These are phyloP conservation scores for Incurvaria masculella DNA, from an alignment of 2,888 invertebrate species.

Conservation along the genomic window DNA sequence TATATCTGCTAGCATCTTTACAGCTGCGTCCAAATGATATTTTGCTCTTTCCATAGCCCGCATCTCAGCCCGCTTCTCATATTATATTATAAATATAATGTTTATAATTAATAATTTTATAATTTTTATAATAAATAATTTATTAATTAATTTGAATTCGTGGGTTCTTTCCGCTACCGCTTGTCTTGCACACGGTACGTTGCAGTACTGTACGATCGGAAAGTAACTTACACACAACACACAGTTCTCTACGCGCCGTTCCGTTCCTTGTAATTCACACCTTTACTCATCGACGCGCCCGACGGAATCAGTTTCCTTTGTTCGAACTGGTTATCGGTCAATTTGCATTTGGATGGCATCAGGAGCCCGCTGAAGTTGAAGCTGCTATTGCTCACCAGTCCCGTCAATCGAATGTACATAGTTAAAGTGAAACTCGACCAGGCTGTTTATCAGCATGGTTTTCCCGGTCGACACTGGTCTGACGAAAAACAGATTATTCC, in stretches of 20 bases:
- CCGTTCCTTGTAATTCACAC: slow-evolving; percentile 13
- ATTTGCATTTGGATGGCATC: slow-evolving; percentile 21
- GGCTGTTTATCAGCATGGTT: not conserved
- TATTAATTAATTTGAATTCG: too few species aligned
- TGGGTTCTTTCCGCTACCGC: too few species aligned
- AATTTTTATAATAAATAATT: too few species aligned
- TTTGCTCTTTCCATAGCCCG: too few species aligned
- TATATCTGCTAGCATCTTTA: too few species aligned
- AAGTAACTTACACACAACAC: too few species aligned
- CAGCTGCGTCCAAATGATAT: too few species aligned
- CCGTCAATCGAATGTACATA: slow-evolving; percentile 17
- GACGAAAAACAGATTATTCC: slow-evolving; percentile 7
- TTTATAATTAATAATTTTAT: too few species aligned
- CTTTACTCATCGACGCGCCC: slow-evolving; percentile 7
- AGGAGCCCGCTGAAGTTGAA: slow-evolving; percentile 20
- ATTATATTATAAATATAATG: too few species aligned
- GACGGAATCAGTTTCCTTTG: slow-evolving; percentile 23
- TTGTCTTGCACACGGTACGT: too few species aligned
- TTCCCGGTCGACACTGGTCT: not conserved
- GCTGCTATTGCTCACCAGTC: slow-evolving; percentile 14
- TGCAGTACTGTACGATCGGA: too few species aligned
- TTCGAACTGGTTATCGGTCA: slow-evolving; percentile 23
- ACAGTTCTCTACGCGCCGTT: not conserved
- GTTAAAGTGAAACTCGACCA: slow-evolving; percentile 15
- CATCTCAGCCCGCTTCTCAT: too few species aligned